Evolutionary conservation across 2,113 vertebrate species (phyloP).

Genomic region (Agapornis roseicollis): DNA sequence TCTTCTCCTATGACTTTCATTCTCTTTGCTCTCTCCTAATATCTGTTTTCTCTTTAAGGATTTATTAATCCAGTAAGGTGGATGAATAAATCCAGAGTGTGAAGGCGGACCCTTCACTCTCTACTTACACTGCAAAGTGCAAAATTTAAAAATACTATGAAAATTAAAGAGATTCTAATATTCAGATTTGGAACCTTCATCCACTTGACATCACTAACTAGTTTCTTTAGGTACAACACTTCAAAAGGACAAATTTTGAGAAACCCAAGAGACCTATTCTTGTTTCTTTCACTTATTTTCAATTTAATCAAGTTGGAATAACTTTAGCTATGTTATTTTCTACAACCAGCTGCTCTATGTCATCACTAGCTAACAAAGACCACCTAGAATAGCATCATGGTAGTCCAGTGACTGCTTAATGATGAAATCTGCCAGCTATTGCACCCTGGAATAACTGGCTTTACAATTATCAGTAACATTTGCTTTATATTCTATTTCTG

Average conservation of each 20-base stretch:
- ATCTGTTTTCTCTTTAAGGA: background rate
- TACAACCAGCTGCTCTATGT: conserved; percentile 58
- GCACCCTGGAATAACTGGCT: conserved; percentile 39
- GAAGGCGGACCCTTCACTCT: background rate
- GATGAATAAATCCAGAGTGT: background rate
- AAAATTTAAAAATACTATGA: background rate
- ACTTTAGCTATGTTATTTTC: conserved; percentile 63
- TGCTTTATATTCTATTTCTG: conserved; percentile 36
- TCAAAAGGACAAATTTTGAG: background rate
- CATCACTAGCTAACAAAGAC: conserved; percentile 56
- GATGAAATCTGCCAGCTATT: conserved; percentile 47
- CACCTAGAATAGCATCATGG: conserved; percentile 50
- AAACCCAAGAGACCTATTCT: background rate
- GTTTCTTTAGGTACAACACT: background rate
- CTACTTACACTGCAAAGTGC: background rate
- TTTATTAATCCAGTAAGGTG: background rate
- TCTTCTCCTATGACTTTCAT: background rate
- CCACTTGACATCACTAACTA: background rate
- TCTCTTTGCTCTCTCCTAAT: background rate
- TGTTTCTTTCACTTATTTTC: background rate
- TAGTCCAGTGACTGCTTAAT: background rate
- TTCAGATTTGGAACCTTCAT: background rate
- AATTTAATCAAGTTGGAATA: conserved; percentile 18
- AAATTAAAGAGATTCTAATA: background rate
- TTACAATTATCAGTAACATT: background rate